phyloP scores from a whole-genome alignment of 2,888 invertebrate genomes.

The Thymelicus acteon region DNA sequence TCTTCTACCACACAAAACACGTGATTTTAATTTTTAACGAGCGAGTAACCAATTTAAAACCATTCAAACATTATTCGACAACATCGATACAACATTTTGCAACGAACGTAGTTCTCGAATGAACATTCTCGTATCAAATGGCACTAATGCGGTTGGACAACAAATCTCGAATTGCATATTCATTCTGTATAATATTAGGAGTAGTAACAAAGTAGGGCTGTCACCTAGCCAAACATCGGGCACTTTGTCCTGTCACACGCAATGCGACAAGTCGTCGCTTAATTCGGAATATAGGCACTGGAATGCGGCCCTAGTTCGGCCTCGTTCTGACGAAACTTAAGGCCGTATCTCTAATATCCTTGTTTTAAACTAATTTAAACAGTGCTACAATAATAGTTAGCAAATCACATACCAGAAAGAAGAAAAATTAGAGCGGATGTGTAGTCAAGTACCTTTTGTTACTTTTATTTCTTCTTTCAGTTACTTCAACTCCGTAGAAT shows the following conservation, averaged over 20 bases:
- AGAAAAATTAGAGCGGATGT: no score
- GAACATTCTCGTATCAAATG: conserved; percentile 25
- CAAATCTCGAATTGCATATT: conserved; percentile 37
- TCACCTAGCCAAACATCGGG: conserved; percentile 33
- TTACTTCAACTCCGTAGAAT: no score
- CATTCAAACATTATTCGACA: neutral
- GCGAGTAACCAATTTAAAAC: neutral
- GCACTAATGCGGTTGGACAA: conserved; percentile 29
- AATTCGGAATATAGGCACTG: conserved; percentile 41
- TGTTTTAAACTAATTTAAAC: conserved; percentile 10
- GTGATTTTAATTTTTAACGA: neutral
- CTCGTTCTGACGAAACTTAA: conserved; percentile 43
- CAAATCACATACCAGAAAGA: no score
- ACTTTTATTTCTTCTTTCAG: no score
- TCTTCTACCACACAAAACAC: neutral
- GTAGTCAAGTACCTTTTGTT: no score
- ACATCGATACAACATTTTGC: conserved; percentile 14
- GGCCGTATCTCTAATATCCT: conserved; percentile 39
- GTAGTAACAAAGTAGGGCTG: conserved; percentile 27
- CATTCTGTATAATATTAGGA: conserved; percentile 36
- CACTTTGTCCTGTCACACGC: conserved; percentile 43
- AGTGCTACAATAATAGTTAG: neutral
- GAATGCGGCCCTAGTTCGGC: conserved; percentile 41
- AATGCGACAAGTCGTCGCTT: conserved; percentile 40
- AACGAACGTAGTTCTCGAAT: conserved; percentile 12